phyloP scores from a whole-genome alignment of 2,888 invertebrate species.

The Aphidoletes aphidimyza region DNA sequence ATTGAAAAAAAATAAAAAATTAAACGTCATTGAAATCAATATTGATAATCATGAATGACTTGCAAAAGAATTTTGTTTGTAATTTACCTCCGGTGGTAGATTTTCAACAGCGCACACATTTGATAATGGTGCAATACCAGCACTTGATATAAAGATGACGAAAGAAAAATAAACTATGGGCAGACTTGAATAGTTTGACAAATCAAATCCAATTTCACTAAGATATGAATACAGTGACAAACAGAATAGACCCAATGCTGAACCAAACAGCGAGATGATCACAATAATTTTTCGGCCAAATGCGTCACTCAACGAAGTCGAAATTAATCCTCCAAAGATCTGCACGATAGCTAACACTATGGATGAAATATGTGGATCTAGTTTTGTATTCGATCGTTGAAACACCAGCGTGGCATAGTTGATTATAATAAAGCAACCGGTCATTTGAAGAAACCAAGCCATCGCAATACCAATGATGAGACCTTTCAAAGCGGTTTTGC shows the following conservation, averaged over 20 bases:
- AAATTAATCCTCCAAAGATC: background rate
- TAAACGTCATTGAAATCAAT: background rate
- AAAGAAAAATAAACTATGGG: background rate
- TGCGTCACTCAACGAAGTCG: background rate
- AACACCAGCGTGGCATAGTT: background rate
- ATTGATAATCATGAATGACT: background rate
- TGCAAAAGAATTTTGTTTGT: too few species aligned
- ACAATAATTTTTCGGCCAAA: background rate
- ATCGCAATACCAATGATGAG: background rate
- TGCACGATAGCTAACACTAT: background rate
- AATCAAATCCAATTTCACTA: background rate
- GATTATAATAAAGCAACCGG: background rate
- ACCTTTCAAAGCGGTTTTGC: background rate
- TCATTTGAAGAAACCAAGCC: background rate
- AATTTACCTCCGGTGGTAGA: background rate
- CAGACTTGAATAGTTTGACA: background rate
- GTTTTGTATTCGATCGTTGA: background rate
- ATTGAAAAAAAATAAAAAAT: background rate
- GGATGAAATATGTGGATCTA: background rate
- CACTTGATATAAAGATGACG: background rate
- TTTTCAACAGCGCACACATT: background rate
- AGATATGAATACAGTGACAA: background rate
- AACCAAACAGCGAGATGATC: background rate
- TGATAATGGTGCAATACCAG: background rate
- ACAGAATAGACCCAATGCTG: background rate